Conservation (phyloP, 2,888 invertebrate species). For the Sinopyrophorus schimmeli region DNA sequence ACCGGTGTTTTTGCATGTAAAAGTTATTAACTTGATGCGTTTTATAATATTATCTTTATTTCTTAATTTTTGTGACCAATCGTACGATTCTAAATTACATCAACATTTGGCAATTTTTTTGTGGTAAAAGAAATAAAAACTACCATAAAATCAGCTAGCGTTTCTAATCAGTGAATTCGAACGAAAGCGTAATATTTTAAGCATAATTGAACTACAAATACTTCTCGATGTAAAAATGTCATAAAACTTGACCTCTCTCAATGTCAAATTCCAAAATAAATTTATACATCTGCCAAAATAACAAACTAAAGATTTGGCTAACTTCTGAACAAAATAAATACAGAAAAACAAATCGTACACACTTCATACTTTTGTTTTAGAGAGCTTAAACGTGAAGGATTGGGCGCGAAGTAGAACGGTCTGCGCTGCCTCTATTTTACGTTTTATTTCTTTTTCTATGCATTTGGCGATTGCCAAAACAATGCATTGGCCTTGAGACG, state of each 20-base stretch:
- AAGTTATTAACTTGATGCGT: no score
- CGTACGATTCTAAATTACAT: no score
- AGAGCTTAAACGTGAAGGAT: neutral
- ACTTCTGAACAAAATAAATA: slow-evolving; percentile 9
- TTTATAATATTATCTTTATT: no score
- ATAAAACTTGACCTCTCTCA: slow-evolving; percentile 37
- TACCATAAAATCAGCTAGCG: no score
- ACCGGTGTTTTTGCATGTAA: no score
- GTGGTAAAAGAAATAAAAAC: no score
- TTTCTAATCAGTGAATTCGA: no score
- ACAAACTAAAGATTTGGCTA: slow-evolving; percentile 4
- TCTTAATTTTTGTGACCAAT: no score
- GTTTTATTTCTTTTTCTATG: slow-evolving; percentile 5
- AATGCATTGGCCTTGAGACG: slow-evolving; percentile 34
- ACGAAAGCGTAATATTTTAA: no score
- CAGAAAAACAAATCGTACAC: neutral
- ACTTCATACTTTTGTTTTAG: slow-evolving; percentile 2
- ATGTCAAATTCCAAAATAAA: slow-evolving; percentile 36
- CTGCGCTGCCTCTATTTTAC: slow-evolving; percentile 8
- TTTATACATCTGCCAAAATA: slow-evolving; percentile 9
- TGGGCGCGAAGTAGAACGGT: neutral
- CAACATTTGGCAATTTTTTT: no score
- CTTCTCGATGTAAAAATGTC: slow-evolving; percentile 8
- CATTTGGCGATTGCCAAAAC: slow-evolving; percentile 27
- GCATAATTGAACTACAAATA: no score